Evolutionary conservation across 2,797 vertebrate genomes (phyloP).

Genomic region (Mus minutoides): DNA sequence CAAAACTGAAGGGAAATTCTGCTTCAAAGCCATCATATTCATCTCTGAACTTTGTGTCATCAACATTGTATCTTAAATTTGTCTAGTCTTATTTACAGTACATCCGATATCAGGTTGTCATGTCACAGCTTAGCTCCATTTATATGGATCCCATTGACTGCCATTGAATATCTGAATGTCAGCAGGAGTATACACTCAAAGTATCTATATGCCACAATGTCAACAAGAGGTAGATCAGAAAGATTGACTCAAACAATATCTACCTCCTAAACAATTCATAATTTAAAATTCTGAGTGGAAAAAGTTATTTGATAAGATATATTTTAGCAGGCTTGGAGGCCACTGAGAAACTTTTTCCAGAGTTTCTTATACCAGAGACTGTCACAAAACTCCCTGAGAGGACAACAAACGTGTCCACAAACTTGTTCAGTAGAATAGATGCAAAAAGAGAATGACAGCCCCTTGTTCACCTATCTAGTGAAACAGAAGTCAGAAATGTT

Average conservation of each 20-base stretch:
- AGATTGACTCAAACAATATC: neutral
- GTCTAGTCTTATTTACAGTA: neutral
- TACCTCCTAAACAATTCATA: neutral
- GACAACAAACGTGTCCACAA: neutral
- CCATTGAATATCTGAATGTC: neutral
- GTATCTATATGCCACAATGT: neutral
- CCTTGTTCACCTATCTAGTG: neutral
- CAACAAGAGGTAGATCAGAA: neutral
- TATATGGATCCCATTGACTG: neutral
- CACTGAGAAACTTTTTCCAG: neutral
- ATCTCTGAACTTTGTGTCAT: neutral
- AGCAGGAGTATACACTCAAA: no score
- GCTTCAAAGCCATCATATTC: neutral
- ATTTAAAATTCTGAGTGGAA: neutral
- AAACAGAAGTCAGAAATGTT: neutral
- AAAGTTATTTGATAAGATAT: neutral
- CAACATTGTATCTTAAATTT: neutral
- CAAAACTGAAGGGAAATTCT: constrained; percentile 41
- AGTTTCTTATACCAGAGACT: neutral
- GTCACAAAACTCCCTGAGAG: neutral
- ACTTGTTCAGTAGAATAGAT: neutral
- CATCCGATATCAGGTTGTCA: neutral
- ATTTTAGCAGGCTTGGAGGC: neutral
- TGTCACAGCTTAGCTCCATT: neutral
- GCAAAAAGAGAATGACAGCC: neutral